Percentiles rank a stretch among this genome's conserved stretches.
Conservation (phyloP, 2,113 vertebrate species). For the Odocoileus hemionus region DNA sequence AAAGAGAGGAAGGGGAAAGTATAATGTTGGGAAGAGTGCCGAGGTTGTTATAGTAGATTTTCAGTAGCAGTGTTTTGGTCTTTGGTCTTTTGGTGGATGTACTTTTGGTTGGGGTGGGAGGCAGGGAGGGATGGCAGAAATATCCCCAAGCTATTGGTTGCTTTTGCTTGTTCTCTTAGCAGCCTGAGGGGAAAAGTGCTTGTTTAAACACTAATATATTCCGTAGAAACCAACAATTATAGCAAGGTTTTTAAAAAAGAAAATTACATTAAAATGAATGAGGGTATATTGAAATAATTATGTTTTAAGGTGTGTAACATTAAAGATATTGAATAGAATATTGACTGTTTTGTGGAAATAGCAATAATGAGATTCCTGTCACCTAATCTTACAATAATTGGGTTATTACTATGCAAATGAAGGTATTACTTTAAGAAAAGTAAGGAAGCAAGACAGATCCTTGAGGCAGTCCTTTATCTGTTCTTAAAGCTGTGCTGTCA, state of each 20-base stretch:
- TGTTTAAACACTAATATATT: constrained; percentile 80
- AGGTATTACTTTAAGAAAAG: constrained; percentile 83
- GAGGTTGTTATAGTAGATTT: constrained; percentile 65
- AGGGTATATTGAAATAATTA: constrained; percentile 83
- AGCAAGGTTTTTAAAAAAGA: constrained; percentile 75
- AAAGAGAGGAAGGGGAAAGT: constrained; percentile 34
- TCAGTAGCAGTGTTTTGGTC: constrained; percentile 57
- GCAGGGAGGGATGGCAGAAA: not conserved
- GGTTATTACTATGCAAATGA: constrained; percentile 89
- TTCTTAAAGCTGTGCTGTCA: constrained; percentile 76
- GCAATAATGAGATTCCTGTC: constrained; percentile 87
- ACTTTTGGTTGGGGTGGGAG: constrained; percentile 33
- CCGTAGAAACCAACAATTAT: constrained; percentile 78
- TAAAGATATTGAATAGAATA: constrained; percentile 86
- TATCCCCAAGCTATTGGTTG: constrained; percentile 74
- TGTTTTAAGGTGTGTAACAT: constrained; percentile 84
- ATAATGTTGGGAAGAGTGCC: not conserved
- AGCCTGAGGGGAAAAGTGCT: constrained; percentile 74
- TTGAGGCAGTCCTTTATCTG: constrained; percentile 79
- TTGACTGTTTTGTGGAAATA: constrained; percentile 83
- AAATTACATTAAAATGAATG: constrained; percentile 86
- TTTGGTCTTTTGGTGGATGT: constrained; percentile 59
- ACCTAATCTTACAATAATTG: constrained; percentile 87
- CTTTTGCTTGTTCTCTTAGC: constrained; percentile 79
- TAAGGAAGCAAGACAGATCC: constrained; percentile 77